Conservation (phyloP, 2,113 vertebrate genomes). For the Lutjanus erythropterus region DNA sequence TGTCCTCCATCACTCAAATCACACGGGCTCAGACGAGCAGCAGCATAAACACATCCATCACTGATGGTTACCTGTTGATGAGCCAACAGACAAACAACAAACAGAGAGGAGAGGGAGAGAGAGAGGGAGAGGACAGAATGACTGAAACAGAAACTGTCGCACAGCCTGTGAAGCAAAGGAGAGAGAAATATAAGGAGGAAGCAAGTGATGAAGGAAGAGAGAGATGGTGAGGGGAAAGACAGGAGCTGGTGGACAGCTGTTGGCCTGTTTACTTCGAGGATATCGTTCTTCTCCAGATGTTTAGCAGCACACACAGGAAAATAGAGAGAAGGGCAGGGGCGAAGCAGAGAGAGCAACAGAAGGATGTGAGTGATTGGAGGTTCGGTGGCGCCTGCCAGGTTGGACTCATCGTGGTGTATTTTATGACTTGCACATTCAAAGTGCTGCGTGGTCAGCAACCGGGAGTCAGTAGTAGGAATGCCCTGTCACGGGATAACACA, state of each 20-base stretch:
- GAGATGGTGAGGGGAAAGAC: slow-evolving; percentile 38
- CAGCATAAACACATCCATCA: slow-evolving; percentile 52
- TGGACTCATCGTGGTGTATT: slow-evolving; percentile 73
- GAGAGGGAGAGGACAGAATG: slow-evolving; percentile 19
- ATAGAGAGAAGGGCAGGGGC: slow-evolving; percentile 40
- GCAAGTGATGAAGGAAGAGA: slow-evolving; percentile 56
- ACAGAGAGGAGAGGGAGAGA: slow-evolving; percentile 15
- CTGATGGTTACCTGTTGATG: slow-evolving; percentile 25
- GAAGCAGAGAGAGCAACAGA: slow-evolving; percentile 35
- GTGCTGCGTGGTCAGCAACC: slow-evolving; percentile 27
- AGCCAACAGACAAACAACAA: slow-evolving; percentile 44
- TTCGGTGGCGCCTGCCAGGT: slow-evolving; percentile 63
- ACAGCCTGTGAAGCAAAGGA: slow-evolving; percentile 18
- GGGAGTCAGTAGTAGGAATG: slow-evolving; percentile 41
- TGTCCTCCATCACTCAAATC: slow-evolving; percentile 36
- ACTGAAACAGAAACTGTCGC: slow-evolving; percentile 38
- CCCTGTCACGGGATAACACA: slow-evolving; percentile 22
- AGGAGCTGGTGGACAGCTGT: slow-evolving; percentile 76
- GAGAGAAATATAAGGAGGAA: slow-evolving; percentile 48
- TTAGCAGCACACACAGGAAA: slow-evolving; percentile 71
- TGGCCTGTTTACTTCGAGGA: slow-evolving; percentile 79
- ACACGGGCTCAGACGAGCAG: slow-evolving; percentile 23
- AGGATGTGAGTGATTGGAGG: slow-evolving; percentile 48
- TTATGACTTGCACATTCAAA: slow-evolving; percentile 73
- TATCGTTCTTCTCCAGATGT: slow-evolving; percentile 84